Evolutionary conservation across 2,797 vertebrate genomes (phyloP).

Genomic region (Gallirallus australis): DNA sequence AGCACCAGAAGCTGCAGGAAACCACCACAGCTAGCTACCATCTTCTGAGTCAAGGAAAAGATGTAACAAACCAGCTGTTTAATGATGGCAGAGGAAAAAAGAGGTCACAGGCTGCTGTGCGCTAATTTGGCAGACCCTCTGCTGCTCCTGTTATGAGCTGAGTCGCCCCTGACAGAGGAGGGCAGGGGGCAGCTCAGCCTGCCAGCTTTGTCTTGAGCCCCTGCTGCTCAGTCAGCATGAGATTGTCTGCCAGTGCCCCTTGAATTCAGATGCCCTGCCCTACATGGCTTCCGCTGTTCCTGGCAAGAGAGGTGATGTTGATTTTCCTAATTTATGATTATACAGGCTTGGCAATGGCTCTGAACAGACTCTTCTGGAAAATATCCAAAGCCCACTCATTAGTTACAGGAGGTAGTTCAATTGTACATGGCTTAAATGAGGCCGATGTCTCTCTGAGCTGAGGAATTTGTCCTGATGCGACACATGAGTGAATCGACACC

Average conservation of each 20-base stretch:
- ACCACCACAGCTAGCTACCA: background rate
- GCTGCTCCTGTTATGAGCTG: background rate
- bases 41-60: background rate
- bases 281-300: background rate
- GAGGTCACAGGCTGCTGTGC: background rate
- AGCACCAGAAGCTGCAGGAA: background rate
- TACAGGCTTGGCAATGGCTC: background rate
- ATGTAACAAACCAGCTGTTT: background rate
- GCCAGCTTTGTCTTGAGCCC: background rate
- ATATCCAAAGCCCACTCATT: background rate
- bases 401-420: background rate
- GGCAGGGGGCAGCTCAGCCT: background rate
- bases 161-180: background rate
- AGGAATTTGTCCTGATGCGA: background rate
- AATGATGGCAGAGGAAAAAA: background rate
- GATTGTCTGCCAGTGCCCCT: background rate
- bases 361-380: background rate
- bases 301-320: background rate
- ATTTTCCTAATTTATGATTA: background rate
- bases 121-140: fast-evolving
- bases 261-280: background rate
- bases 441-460: background rate
- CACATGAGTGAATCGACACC: background rate
- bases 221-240: background rate
- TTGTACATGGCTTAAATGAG: background rate